Percentiles rank a stretch among this genome's conserved stretches.
Evolutionary conservation across 2,888 invertebrate species (phyloP).

Genomic region (Apodemia zela): DNA sequence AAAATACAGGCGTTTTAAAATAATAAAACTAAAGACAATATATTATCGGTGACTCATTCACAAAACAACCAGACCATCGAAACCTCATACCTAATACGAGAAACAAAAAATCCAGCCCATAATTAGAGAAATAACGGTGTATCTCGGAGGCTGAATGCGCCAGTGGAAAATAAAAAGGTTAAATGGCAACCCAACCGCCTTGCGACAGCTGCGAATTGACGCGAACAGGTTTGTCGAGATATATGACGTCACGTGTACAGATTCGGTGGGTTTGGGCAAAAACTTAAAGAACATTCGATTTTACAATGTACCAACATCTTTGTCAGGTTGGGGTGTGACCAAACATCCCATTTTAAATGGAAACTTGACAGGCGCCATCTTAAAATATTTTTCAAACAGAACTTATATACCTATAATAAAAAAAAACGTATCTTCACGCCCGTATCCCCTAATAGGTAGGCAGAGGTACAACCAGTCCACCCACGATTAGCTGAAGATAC

Average conservation of each 20-base stretch:
- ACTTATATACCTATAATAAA: too few species aligned
- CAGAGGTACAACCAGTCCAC: too few species aligned
- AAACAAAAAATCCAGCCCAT: conserved; percentile 38
- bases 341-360: too few species aligned
- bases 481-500: too few species aligned
- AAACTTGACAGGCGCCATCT: too few species aligned
- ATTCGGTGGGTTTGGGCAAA: conserved; percentile 49
- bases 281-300: conserved; percentile 55
- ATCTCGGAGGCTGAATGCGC: conserved; percentile 54
- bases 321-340: background rate
- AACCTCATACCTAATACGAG: conserved; percentile 23
- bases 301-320: conserved; percentile 39
- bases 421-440: too few species aligned
- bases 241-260: conserved; percentile 69
- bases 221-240: conserved; percentile 65
- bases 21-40: too few species aligned
- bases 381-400: too few species aligned
- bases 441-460: too few species aligned
- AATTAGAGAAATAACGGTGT: conserved; percentile 66
- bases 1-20: too few species aligned
- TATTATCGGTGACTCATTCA: background rate
- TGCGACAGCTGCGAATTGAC: conserved; percentile 76
- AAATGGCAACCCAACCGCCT: conserved; percentile 57
- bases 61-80: conserved; percentile 18
- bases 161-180: conserved; percentile 45